Conservation (phyloP, 1,140 invertebrate genomes). For the Neuroterus valhalla region DNA sequence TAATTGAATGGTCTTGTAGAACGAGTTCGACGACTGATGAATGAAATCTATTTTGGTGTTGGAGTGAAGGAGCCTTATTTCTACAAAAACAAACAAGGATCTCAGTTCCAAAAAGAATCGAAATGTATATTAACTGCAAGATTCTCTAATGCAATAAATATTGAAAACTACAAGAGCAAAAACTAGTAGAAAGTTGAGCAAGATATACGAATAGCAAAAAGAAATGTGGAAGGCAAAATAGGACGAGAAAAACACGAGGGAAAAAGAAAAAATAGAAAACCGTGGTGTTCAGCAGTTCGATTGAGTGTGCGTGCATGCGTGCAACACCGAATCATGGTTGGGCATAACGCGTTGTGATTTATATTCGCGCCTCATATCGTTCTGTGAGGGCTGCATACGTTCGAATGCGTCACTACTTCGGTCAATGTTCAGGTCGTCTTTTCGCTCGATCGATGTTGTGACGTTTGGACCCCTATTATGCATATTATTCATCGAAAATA, state of each 20-base stretch:
- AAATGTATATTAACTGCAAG: too few species aligned
- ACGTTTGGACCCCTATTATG: slow-evolving; percentile 33
- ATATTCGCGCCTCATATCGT: slow-evolving; percentile 63
- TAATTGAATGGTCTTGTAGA: slow-evolving; percentile 15
- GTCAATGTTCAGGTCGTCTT: slow-evolving; percentile 41
- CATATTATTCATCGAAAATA: slow-evolving; percentile 45
- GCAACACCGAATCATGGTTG: slow-evolving; percentile 41
- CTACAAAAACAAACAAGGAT: neutral
- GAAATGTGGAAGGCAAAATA: neutral
- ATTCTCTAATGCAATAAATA: too few species aligned
- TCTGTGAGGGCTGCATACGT: slow-evolving; percentile 63
- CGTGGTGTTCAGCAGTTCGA: neutral
- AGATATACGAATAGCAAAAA: too few species aligned
- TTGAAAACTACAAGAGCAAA: too few species aligned
- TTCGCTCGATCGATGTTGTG: slow-evolving; percentile 48
- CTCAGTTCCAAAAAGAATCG: too few species aligned
- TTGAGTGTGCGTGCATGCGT: slow-evolving; percentile 50
- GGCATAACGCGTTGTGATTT: slow-evolving; percentile 64
- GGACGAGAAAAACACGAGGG: neutral
- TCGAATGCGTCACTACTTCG: slow-evolving; percentile 62
- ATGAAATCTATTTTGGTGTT: neutral
- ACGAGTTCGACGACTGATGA: neutral
- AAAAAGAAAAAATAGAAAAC: slow-evolving; percentile 13
- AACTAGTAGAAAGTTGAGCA: too few species aligned
- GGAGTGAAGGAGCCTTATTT: neutral